Percentiles rank a stretch among this genome's conserved stretches.
Conservation (phyloP, 2,113 vertebrate genomes). For the Amblyopsis rosae region DNA sequence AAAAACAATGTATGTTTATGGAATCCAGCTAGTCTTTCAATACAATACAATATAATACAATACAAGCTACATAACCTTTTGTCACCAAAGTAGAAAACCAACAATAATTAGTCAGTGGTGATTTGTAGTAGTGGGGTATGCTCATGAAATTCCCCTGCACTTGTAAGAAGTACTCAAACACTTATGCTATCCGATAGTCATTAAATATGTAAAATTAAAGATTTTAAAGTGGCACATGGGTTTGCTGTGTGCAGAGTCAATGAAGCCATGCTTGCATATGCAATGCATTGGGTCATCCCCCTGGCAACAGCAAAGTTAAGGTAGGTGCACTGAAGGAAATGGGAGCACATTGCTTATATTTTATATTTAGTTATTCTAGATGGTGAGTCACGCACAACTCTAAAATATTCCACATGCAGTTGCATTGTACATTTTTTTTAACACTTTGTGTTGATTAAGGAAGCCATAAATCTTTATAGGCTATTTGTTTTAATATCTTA, state of each 20-base stretch:
- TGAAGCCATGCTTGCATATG: conserved; percentile 77
- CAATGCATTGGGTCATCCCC: conserved; percentile 82
- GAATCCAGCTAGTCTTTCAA: conserved; percentile 53
- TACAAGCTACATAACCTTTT: too few relatives aligned
- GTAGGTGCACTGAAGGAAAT: conserved; percentile 68
- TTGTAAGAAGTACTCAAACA: conserved; percentile 58
- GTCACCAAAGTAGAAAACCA: too few relatives aligned
- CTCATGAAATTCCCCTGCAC: conserved; percentile 38
- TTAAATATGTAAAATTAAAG: conserved; percentile 78
- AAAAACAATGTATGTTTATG: conserved; percentile 71
- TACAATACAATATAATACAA: too few relatives aligned
- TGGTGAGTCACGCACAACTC: conserved; percentile 51
- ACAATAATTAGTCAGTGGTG: not conserved
- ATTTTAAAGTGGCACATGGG: conserved; percentile 74
- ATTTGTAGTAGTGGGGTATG: conserved; percentile 23
- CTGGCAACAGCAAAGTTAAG: conserved; percentile 71
- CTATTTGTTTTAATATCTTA: too few relatives aligned
- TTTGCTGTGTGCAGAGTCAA: conserved; percentile 69
- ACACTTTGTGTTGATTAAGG: too few relatives aligned
- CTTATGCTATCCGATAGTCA: conserved; percentile 63
- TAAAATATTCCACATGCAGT: not conserved
- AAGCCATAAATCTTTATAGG: too few relatives aligned
- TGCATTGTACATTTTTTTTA: not conserved
- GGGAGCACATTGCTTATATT: conserved; percentile 72
- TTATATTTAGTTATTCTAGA: conserved; percentile 68